These are phyloP conservation scores for Pygmarrhopalites habei DNA, from an alignment of 1,140 invertebrate species.

Conservation along the genomic window DNA sequence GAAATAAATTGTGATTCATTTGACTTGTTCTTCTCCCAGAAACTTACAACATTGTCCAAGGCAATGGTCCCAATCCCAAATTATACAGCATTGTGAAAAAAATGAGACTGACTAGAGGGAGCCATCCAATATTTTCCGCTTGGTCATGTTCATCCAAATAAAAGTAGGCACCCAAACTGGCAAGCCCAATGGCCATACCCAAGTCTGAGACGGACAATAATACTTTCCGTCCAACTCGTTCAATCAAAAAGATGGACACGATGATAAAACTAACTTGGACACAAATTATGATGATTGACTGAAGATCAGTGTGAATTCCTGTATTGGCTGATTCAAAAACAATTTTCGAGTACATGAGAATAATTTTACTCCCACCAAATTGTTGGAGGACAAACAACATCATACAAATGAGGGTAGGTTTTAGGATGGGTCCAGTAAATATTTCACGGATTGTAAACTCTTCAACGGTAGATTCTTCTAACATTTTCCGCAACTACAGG, in stretches of 20 bases:
- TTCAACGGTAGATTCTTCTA: conserved; percentile 10
- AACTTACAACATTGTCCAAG: conserved; percentile 26
- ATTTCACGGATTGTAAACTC: conserved; percentile 11
- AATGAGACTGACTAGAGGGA: conserved; percentile 47
- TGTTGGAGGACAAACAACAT: conserved; percentile 72
- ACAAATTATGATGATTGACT: conserved; percentile 57
- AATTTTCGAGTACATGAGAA: conserved; percentile 67
- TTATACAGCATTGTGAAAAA: conserved; percentile 49
- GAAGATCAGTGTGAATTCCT: conserved; percentile 51
- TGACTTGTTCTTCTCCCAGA: no score
- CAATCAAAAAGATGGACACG: conserved; percentile 45
- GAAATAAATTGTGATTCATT: no score
- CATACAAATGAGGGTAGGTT: conserved; percentile 63
- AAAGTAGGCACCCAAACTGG: conserved; percentile 38
- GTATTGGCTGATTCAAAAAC: conserved; percentile 63
- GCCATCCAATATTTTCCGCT: conserved; percentile 41
- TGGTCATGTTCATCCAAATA: conserved; percentile 31
- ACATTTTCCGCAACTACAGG: not conserved
- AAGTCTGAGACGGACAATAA: conserved; percentile 46
- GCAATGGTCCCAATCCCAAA: conserved; percentile 40
- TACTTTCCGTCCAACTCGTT: conserved; percentile 45
- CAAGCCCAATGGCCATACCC: conserved; percentile 38
- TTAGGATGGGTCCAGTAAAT: conserved; percentile 41
- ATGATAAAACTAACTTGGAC: conserved; percentile 53
- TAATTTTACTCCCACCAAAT: conserved; percentile 66